Evolutionary conservation across 2,797 vertebrate species (phyloP).

Genomic region (Sebastes steindachneri): DNA sequence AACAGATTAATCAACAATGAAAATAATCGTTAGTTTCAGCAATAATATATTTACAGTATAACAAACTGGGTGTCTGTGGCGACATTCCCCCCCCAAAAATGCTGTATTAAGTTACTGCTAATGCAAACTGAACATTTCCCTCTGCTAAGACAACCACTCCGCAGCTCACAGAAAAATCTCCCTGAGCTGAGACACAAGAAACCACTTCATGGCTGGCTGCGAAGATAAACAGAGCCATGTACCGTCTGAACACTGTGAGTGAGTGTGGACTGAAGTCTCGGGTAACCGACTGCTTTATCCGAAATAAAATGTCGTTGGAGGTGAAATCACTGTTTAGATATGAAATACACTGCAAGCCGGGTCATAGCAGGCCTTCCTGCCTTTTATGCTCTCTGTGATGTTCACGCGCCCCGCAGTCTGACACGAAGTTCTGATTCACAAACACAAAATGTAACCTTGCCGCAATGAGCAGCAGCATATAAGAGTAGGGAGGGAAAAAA

Average conservation of each 20-base stretch:
- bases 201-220: slow-evolving; percentile 33
- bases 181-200: slow-evolving; percentile 50
- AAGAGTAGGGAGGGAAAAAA: slow-evolving; percentile 8
- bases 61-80: neutral
- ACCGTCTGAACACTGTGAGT: slow-evolving; percentile 12
- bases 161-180: slow-evolving; percentile 8
- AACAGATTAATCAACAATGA: too few relatives aligned
- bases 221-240: slow-evolving; percentile 19
- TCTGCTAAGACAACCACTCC: neutral
- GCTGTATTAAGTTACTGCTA: neutral
- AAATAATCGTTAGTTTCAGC: too few relatives aligned
- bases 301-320: neutral
- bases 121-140: neutral
- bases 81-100: neutral
- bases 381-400: slow-evolving; percentile 7
- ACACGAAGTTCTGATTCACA: slow-evolving; percentile 41
- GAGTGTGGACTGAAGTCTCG: slow-evolving; percentile 6
- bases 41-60: neutral
- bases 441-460: slow-evolving; percentile 37
- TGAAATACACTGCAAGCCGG: slow-evolving; percentile 5
- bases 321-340: slow-evolving; percentile 20
- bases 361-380: slow-evolving; percentile 4
- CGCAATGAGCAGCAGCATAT: slow-evolving; percentile 6
- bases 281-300: neutral
- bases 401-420: neutral